Percentiles rank a stretch among this genome's conserved stretches.
These are phyloP conservation scores for Monoplex corrugatus DNA, from an alignment of 2,888 invertebrate species.

Conservation along the genomic window DNA sequence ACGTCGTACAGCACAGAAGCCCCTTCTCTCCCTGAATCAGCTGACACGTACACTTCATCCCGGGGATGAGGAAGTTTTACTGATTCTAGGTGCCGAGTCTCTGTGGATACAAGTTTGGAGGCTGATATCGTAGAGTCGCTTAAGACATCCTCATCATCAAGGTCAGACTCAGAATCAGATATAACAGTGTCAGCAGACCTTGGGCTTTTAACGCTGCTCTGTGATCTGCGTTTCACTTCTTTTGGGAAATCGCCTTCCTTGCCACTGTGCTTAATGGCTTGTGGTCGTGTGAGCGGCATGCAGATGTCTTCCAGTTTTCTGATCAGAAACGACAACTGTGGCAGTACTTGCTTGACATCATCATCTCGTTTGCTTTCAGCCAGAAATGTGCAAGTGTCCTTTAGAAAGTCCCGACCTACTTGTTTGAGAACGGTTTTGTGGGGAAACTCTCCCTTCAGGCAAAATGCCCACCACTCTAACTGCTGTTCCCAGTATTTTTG, in stretches of 20 bases:
- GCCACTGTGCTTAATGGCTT: too few species aligned
- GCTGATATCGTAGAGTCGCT: too few species aligned
- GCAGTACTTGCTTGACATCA: neutral
- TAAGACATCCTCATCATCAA: too few species aligned
- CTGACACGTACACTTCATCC: neutral
- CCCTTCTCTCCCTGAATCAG: neutral
- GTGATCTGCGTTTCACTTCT: too few species aligned
- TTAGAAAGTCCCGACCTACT: neutral
- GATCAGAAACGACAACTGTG: neutral
- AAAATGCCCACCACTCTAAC: slow-evolving; percentile 1
- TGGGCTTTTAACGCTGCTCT: too few species aligned
- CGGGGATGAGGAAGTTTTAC: neutral
- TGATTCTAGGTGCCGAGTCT: neutral
- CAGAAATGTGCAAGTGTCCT: neutral
- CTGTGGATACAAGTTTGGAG: too few species aligned
- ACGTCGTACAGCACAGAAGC: neutral
- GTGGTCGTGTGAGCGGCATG: neutral
- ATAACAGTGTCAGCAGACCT: too few species aligned
- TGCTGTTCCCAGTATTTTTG: neutral
- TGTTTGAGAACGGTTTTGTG: neutral
- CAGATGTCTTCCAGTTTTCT: neutral
- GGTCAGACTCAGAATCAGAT: too few species aligned
- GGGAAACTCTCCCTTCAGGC: neutral
- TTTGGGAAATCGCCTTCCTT: too few species aligned
- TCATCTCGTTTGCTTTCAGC: neutral